Evolutionary conservation across 2,113 vertebrate genomes (phyloP), one percentile per base, ranked within the genome.

Genomic region (Scophthalmus maximus): DNA sequence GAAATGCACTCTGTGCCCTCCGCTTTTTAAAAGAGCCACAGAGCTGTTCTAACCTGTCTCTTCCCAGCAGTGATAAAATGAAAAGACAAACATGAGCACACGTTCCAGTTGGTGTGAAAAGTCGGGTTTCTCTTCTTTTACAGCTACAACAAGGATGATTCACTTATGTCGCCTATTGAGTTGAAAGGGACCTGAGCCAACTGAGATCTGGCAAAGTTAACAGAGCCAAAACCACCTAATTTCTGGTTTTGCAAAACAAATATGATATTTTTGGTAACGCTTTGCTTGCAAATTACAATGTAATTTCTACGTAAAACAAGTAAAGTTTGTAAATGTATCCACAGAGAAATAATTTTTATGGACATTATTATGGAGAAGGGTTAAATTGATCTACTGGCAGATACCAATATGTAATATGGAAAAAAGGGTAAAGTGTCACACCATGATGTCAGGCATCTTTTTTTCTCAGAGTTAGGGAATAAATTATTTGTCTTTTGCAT

Each of bases 1-100:
- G 49, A 73, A 76, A 76, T 26, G 27, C 46, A 73, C 27, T 8
- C 14, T 42, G 18, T 69, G 25, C 59, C 64, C 62, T 69, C 18
- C 11, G 68, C 74, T 36, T 15, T 51, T 68, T 22, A 20, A 69
- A 4, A 42, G 44, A 69, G 25, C 57, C 2, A 2, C 55, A 46
- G 51, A 75, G 69, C 70, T 82, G 75, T 73, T 67, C 42, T 22
- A 69, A 85, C 78, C 20, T 83, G 80, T 70, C 42, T 53, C 34
- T 66, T 75, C 64, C 55, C 42, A 40, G 64, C 53, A 79, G 10
- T 52, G 44, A 66, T 4, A n/a, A 26, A 17, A 26, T 53, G 46
- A 70, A 34, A 42, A 11, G 36, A 40, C 30, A 5, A 80, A 46
- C 32, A 30, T 30, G 8, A 56, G 4, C 51, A 38, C 32, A 50